Base-by-base conservation (phyloP, 2,113 vertebrate genomes). In the Cebidichthys violaceus region DNA sequence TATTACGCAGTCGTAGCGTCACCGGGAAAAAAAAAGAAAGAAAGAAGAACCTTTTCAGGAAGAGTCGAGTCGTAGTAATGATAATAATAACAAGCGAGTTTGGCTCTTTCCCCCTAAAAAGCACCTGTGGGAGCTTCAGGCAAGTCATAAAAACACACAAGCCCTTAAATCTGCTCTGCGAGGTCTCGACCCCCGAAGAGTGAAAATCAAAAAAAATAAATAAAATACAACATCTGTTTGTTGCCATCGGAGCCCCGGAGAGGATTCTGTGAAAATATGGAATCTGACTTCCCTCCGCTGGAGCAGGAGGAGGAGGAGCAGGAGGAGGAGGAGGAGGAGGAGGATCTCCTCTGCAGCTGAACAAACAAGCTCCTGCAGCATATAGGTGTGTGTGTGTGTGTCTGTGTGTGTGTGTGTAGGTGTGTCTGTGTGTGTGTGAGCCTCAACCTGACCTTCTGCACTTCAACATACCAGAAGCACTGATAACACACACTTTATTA, bases 251-350 rank as follows among this genome's bases (percentile, higher is more conserved):
- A 79, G 73, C 76, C 68, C 37, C 1, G 4, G 52, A 81, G 77
- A 82, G 71, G 9, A 29, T 81, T 82, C 20, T n/a, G 59, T 60
- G 33, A 54, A 77, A 82, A 60, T 35, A 33, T 79, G 81, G 68
- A 86, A 83, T 83, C 76, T 77, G 66, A 87, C 60, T 77, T 85
- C 69, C 18, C 77, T 74, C 35, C 7, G 5, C 83, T 59, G 47
- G 47, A 88, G 85, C 90, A 92, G 81, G 86, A 90, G 85, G 91
- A 92, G 83, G 86, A 90, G 83, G 91, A 92, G 81, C 85, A 90
- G 81, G 91, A 92, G 83, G 86, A 90, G 83, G 75, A 75, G 71
- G 45, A 55, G 4, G 41, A 75, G 45, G 54, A 88, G 84, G 91
- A 92, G 83, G 86, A 90, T 79, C 77, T 37, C 33, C 37, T 54